Conservation (phyloP, 1,140 invertebrate species). For the Sitophilus oryzae region DNA sequence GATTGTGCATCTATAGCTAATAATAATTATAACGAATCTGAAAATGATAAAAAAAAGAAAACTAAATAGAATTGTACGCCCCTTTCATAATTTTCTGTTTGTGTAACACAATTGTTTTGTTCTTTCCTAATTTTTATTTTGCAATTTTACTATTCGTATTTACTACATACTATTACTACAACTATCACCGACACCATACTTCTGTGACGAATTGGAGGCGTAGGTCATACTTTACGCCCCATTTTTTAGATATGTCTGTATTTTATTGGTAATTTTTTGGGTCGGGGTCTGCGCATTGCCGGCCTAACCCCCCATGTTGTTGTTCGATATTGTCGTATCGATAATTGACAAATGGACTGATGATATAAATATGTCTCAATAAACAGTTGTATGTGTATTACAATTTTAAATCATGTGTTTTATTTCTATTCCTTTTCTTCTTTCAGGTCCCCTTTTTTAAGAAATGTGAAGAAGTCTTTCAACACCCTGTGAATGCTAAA, state of each 20-base stretch:
- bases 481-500: no score
- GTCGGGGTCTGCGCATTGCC: conserved; percentile 22
- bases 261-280: conserved; percentile 22
- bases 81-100: conserved; percentile 23
- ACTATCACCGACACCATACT: conserved; percentile 28
- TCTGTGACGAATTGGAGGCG: conserved; percentile 19
- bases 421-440: no score
- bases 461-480: no score
- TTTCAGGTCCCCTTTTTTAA: no score
- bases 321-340: conserved; percentile 44
- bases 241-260: conserved; percentile 16
- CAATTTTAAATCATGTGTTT: conserved; percentile 46
- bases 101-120: no score
- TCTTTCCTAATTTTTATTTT: conserved; percentile 20
- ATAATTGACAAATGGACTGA: conserved; percentile 44
- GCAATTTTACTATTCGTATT: conserved; percentile 37
- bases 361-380: conserved; percentile 57
- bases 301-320: conserved; percentile 19
- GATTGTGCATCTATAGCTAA: conserved; percentile 56
- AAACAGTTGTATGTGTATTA: conserved; percentile 66
- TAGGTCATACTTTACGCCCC: conserved; percentile 1
- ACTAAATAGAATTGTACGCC: conserved; percentile 45
- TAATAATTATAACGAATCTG: no score
- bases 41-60: no score
- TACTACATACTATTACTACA: conserved; percentile 23